Evolutionary conservation across 2,888 invertebrate genomes (phyloP), one percentile per base, ranked within the genome.

Genomic region (Tiliacea citrago): DNA sequence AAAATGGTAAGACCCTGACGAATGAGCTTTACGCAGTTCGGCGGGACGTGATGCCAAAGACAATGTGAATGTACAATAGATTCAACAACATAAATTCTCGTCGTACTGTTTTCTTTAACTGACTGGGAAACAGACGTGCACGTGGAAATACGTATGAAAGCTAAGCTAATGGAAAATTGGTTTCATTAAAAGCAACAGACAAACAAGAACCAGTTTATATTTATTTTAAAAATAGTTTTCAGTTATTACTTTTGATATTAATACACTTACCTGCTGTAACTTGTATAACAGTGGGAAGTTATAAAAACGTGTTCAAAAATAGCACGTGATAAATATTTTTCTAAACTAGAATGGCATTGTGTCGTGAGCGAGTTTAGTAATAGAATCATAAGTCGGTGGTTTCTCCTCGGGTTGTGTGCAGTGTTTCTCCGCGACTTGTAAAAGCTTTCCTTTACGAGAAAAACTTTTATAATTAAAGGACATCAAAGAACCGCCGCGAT

Each of bases 381-480:
- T 79, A 85, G 73, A 80, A 86, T 87, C 86, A 85, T 88, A 89
- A 88, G 86, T 84, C 81, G 81, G 77, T 83, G 84, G 84, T 86
- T 85, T 82, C 84, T 83, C 82, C 65, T 82, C 83, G 82, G 77
- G 81, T 84, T 80, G 86, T 82, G 84, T 88, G 86, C 87, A 90
- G 82, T 91, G 89, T 89, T 91, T 88, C 88, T 86, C 84, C 70
- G 87, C 81, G 89, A 90, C 88, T 90, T 90, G 85, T 89, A 82
- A 91, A 94, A 93, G 93, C 92, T 93, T 89, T 91, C 91, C 91
- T 93, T 94, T 93, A 93, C 92, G 93, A 91, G 93, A 94, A 93
- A 95, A 95, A 96, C 93, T 95, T 96, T 95, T 94, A 95, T 96
- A 96, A 96, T 96, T 96, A 95, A 95, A 94, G 92, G 95, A 95